These are phyloP conservation scores for Plebejus argus DNA, from an alignment of 2,888 invertebrate species.

Conservation along the genomic window DNA sequence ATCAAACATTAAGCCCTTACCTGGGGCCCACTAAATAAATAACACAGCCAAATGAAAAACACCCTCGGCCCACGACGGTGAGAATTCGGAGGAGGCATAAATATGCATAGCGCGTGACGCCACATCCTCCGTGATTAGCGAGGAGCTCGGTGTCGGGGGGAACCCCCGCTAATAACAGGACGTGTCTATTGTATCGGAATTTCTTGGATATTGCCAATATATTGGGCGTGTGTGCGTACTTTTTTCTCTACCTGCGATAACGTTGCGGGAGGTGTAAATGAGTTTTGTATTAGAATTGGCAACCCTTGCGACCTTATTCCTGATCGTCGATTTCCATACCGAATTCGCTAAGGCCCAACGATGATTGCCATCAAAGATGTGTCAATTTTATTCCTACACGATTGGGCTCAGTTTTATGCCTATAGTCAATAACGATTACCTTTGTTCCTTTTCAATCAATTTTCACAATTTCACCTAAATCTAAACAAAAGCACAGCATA, in stretches of 20 bases:
- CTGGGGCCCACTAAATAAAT: constrained; percentile 74
- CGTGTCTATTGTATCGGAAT: constrained; percentile 73
- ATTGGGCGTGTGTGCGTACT: constrained; percentile 68
- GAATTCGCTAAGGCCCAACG: background rate
- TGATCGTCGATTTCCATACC: background rate
- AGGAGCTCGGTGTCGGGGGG: constrained; percentile 58
- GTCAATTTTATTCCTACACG: background rate
- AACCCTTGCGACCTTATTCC: background rate
- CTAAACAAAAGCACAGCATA: too few relatives aligned
- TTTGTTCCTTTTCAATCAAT: background rate
- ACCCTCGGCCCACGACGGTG: constrained; percentile 64
- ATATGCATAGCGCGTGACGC: constrained; percentile 80
- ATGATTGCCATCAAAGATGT: background rate
- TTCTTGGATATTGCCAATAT: constrained; percentile 79
- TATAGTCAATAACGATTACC: background rate
- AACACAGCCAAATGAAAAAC: constrained; percentile 76
- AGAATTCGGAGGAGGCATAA: constrained; percentile 75
- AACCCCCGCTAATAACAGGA: constrained; percentile 74
- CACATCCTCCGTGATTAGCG: constrained; percentile 79
- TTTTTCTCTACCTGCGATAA: constrained; percentile 61
- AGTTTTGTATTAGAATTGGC: constrained; percentile 29
- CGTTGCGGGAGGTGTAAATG: constrained; percentile 20
- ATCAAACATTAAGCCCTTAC: constrained; percentile 75
- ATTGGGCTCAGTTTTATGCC: background rate
- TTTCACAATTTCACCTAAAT: background rate